Conservation (phyloP, 1,140 invertebrate species). For the Cotesia vestalis region DNA sequence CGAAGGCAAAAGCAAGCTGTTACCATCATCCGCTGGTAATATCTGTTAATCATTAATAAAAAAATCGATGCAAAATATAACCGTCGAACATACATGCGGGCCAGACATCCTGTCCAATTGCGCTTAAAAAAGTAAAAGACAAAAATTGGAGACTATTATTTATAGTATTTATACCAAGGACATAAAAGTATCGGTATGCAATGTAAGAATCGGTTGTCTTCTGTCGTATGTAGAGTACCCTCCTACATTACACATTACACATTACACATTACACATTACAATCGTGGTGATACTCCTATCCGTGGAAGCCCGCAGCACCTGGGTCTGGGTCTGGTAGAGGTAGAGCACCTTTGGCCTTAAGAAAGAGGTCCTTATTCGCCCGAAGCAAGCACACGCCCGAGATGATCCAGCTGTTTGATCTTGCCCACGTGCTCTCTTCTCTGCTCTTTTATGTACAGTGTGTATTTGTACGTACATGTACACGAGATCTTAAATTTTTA, state of each 20-base stretch:
- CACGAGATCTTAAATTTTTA: conserved; percentile 12
- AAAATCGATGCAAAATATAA: background rate
- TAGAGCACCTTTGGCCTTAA: conserved; percentile 44
- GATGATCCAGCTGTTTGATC: conserved; percentile 66
- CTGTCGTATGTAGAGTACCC: no score
- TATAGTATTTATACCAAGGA: no score
- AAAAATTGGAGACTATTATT: no score
- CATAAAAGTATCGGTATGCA: background rate
- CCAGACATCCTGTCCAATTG: conserved; percentile 7
- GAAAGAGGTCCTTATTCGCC: conserved; percentile 58
- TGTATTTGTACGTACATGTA: conserved; percentile 6
- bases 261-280: no score
- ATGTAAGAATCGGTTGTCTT: background rate
- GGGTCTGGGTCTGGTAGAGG: conserved; percentile 25
- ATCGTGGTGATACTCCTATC: conserved; percentile 1
- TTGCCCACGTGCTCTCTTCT: conserved; percentile 52
- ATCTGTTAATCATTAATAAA: background rate
- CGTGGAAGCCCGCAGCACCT: conserved; percentile 43
- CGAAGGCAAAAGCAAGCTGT: no score
- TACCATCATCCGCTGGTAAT: no score
- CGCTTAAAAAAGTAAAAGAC: background rate
- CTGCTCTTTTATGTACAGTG: background rate
- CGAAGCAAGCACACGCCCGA: conserved; percentile 58
- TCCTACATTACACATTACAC: background rate
- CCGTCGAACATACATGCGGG: background rate